phyloP scores from a whole-genome alignment of 1,140 invertebrate genomes.

The Drosophila pallidifrons region DNA sequence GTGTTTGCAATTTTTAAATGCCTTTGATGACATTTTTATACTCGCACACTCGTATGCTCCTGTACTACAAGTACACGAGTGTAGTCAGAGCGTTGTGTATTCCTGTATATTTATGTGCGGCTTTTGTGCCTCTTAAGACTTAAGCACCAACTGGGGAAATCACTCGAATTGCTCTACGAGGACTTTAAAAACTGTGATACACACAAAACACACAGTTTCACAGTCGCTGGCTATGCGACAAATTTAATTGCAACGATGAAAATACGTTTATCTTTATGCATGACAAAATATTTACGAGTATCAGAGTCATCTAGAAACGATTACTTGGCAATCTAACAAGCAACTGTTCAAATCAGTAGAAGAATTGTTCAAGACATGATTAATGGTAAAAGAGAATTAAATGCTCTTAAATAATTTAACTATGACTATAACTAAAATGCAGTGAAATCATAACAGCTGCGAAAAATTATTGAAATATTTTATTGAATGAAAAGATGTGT shows the following conservation, averaged over 20 bases:
- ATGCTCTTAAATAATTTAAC: too few species aligned
- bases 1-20: slow-evolving; percentile 77
- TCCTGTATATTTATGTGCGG: slow-evolving; percentile 55
- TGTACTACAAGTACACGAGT: too few species aligned
- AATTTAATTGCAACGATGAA: slow-evolving; percentile 25
- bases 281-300: not conserved
- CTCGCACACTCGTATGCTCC: not conserved
- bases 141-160: slow-evolving; percentile 73
- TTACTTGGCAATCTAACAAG: not conserved
- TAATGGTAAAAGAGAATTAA: too few species aligned
- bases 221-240: not conserved
- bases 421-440: too few species aligned
- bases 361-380: not conserved
- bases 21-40: slow-evolving; percentile 79
- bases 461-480: too few species aligned
- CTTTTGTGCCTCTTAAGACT: slow-evolving; percentile 49
- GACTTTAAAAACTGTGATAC: slow-evolving; percentile 13
- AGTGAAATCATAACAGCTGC: too few species aligned
- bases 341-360: not conserved
- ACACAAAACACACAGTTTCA: not conserved
- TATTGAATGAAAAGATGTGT: too few species aligned
- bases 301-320: not conserved
- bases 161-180: slow-evolving; percentile 39
- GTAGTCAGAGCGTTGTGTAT: slow-evolving; percentile 6
- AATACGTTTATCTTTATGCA: slow-evolving; percentile 19